These are phyloP conservation scores for Argyrosomus japonicus DNA, from an alignment of 2,113 vertebrate species.

Conservation along the genomic window DNA sequence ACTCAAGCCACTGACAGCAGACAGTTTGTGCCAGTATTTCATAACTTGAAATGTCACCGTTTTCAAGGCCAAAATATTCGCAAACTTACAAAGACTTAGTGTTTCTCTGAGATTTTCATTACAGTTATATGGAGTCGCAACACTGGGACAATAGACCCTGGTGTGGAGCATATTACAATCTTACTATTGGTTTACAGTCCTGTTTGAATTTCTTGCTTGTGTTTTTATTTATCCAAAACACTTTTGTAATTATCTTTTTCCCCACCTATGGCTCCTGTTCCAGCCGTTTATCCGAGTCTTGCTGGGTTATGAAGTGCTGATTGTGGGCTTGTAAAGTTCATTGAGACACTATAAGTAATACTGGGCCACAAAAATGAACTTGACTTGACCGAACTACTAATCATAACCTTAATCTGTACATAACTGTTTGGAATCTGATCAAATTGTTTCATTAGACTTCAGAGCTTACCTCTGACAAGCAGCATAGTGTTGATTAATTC, in stretches of 20 bases:
- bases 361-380: conserved; percentile 13
- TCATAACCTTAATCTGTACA: conserved; percentile 26
- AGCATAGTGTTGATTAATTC: conserved; percentile 46
- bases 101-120: conserved; percentile 11
- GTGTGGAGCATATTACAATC: conserved; percentile 1
- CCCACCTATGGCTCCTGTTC: neutral
- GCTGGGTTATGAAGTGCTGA: neutral
- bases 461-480: conserved; percentile 37
- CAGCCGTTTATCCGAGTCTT: neutral
- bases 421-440: conserved; percentile 49
- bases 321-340: conserved; percentile 18
- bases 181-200: neutral
- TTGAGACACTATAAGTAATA: neutral
- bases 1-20: conserved; percentile 63
- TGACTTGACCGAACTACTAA: conserved; percentile 27
- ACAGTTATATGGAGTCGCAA: conserved; percentile 5
- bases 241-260: neutral
- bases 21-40: conserved; percentile 67
- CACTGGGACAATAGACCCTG: neutral
- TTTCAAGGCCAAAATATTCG: conserved; percentile 54
- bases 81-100: conserved; percentile 49
- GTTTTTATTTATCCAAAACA: neutral
- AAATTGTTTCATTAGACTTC: conserved; percentile 43
- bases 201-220: conserved; percentile 1
- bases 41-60: conserved; percentile 69